phyloP scores from a whole-genome alignment of 1,140 invertebrate species.

The Cotesia chilonis region DNA sequence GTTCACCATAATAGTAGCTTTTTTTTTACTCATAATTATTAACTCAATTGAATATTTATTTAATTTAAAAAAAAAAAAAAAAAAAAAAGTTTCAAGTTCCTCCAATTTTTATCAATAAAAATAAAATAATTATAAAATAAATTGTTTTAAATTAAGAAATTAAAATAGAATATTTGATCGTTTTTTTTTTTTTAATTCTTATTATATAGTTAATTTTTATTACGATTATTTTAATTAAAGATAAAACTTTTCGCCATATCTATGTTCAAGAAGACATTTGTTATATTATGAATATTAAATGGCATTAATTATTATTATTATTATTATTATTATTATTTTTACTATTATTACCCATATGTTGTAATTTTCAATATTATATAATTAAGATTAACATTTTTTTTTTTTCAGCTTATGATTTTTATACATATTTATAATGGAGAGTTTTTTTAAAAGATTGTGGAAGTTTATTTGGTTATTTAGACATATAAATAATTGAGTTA shows the following conservation, averaged over 20 bases:
- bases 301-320: background rate
- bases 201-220: constrained; percentile 20
- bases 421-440: constrained; percentile 24
- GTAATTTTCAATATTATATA: no score
- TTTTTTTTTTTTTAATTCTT: constrained; percentile 25
- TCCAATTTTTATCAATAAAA: no score
- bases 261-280: constrained; percentile 13
- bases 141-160: constrained; percentile 9
- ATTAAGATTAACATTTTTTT: background rate
- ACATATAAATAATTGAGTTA: constrained; percentile 4
- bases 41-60: no score
- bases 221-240: constrained; percentile 2
- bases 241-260: constrained; percentile 13
- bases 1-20: no score
- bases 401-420: background rate
- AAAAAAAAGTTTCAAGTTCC: no score
- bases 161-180: constrained; percentile 22
- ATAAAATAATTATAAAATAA: background rate
- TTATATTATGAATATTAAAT: constrained; percentile 18
- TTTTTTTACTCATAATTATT: no score
- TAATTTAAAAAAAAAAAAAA: no score
- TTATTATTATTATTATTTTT: no score
- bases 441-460: constrained; percentile 20
- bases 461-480: constrained; percentile 32
- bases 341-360: no score